Evolutionary conservation across 23 tunicate genomes (phyloP).

Genomic region (Phallusia fumigata): DNA sequence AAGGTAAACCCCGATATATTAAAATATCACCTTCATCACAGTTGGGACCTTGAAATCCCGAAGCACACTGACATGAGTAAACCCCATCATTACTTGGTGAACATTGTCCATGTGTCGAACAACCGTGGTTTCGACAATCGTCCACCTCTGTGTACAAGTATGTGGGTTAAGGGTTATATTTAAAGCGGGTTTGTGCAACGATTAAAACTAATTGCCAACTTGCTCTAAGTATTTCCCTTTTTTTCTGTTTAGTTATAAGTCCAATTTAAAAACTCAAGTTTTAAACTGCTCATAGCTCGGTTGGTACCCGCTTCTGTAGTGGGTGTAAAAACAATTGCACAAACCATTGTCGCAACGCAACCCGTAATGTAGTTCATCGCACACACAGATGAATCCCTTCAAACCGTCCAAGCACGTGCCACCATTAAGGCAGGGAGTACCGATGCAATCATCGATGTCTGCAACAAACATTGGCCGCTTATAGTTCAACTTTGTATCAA

Average conservation of each 20-base stretch:
- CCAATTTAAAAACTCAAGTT: too few relatives aligned
- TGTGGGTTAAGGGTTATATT: too few relatives aligned
- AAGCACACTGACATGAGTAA: constrained; percentile 13
- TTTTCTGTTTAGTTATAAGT: too few relatives aligned
- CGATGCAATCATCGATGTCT: constrained; percentile 38
- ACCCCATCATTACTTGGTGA: not conserved
- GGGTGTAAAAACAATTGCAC: not conserved
- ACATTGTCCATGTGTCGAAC: constrained; percentile 17
- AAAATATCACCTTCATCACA: constrained; percentile 29
- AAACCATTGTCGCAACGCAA: constrained; percentile 28
- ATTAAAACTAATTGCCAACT: too few relatives aligned
- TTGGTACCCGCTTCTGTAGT: too few relatives aligned
- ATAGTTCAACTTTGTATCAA: too few relatives aligned
- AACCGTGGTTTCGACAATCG: constrained; percentile 21
- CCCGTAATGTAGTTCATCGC: constrained; percentile 39
- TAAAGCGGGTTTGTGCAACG: too few relatives aligned
- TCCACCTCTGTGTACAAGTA: constrained; percentile 3
- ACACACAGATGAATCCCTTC: constrained; percentile 32
- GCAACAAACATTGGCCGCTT: not conserved
- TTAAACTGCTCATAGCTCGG: too few relatives aligned
- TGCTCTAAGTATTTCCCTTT: too few relatives aligned
- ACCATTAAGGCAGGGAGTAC: constrained; percentile 24
- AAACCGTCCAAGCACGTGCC: constrained; percentile 39
- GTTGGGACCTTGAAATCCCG: constrained; percentile 12
- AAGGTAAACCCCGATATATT: too few relatives aligned